Percentiles rank a stretch among this genome's conserved stretches.
phyloP scores from a whole-genome alignment of 2,113 vertebrate species.

The Cygnus buccinator region DNA sequence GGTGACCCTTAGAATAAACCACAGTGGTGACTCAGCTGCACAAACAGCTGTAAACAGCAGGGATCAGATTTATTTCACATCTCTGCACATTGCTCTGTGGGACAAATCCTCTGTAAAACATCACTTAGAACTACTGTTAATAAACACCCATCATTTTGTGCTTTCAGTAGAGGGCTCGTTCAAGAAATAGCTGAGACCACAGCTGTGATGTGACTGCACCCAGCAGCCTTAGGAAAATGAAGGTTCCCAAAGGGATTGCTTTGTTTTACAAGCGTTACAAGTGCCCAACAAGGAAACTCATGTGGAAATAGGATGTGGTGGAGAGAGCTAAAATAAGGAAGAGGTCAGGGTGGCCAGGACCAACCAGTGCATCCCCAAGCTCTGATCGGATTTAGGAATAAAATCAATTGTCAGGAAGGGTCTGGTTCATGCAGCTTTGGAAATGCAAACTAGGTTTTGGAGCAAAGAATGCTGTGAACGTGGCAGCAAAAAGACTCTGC shows the following conservation, averaged over 20 bases:
- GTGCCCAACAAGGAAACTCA: not conserved
- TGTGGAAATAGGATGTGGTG: not conserved
- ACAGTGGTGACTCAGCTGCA: not conserved
- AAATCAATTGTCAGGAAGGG: not conserved
- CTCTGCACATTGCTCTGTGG: not conserved
- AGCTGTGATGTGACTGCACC: not conserved
- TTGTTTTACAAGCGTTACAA: not conserved
- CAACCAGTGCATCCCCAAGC: not conserved
- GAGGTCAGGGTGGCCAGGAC: not conserved
- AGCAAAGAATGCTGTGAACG: not conserved
- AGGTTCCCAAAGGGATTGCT: not conserved
- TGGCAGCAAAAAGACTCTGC: not conserved
- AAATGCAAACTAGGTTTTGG: not conserved
- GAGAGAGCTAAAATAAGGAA: not conserved
- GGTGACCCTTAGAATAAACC: not conserved
- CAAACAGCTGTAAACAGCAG: not conserved
- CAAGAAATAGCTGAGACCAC: not conserved
- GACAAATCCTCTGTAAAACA: not conserved
- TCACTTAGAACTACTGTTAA: not conserved
- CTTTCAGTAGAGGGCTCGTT: not conserved
- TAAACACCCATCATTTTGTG: not conserved
- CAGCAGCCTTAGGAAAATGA: not conserved
- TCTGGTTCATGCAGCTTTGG: not conserved
- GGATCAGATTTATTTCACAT: not conserved
- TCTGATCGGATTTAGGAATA: not conserved